phyloP scores from a whole-genome alignment of 2,888 invertebrate species.

The Ceraclea dissimilis region DNA sequence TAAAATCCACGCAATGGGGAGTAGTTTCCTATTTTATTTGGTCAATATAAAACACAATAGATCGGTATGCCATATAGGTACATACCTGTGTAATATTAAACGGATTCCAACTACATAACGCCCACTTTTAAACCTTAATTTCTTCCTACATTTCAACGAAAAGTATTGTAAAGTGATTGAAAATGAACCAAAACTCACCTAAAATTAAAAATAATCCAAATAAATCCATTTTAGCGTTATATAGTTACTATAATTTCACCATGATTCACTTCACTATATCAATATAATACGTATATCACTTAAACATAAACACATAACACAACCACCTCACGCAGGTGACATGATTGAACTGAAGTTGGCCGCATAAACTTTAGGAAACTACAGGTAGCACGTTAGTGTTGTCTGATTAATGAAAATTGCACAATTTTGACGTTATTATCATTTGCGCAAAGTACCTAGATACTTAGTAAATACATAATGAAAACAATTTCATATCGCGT shows the following conservation, averaged over 20 bases:
- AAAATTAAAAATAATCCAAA: slow-evolving; percentile 17
- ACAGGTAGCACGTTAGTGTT: slow-evolving; percentile 17
- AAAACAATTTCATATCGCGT: no score
- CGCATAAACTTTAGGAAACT: slow-evolving; percentile 11
- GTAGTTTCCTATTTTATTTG: background rate
- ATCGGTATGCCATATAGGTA: background rate
- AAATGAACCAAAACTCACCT: slow-evolving; percentile 14
- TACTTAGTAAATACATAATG: background rate
- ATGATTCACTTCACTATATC: slow-evolving; percentile 19
- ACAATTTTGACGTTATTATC: background rate
- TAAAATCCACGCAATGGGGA: background rate
- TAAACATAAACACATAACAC: slow-evolving; percentile 15
- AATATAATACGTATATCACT: slow-evolving; percentile 19
- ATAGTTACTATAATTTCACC: slow-evolving; percentile 18
- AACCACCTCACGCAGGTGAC: slow-evolving; percentile 19
- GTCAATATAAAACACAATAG: background rate
- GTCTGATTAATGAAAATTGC: background rate
- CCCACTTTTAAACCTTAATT: slow-evolving; percentile 16
- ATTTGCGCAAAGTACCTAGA: background rate
- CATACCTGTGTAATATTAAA: background rate
- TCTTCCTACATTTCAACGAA: background rate
- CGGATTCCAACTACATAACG: slow-evolving; percentile 20
- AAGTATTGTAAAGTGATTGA: background rate
- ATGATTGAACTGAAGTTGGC: slow-evolving; percentile 23
- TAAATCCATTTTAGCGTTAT: slow-evolving; percentile 20